A percentile compares a stretch with the other conserved stretches of the same genome.
phyloP scores from a whole-genome alignment of 2,888 invertebrate genomes.

The Napeogenes sylphis region DNA sequence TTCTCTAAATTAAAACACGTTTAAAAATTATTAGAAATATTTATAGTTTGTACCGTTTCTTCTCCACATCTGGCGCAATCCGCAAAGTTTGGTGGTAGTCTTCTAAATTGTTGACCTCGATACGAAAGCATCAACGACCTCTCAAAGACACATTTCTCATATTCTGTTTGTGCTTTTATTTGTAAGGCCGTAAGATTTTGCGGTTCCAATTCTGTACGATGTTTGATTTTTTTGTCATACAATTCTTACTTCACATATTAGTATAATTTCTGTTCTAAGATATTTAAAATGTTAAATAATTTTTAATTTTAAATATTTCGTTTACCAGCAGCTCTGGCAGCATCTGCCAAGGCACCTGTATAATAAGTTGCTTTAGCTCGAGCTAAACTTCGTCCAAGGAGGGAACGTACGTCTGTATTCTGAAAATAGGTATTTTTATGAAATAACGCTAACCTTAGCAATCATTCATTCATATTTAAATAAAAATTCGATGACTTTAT shows the following conservation, averaged over 20 bases:
- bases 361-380: conserved; percentile 76
- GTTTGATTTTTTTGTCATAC: conserved; percentile 1
- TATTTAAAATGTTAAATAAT: too few relatives aligned
- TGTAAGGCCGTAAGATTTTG: conserved; percentile 60
- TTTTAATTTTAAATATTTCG: not conserved
- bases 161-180: conserved; percentile 64
- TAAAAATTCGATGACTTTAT: too few relatives aligned
- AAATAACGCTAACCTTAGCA: not conserved
- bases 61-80: conserved; percentile 64
- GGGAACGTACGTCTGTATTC: conserved; percentile 68
- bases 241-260: too few relatives aligned
- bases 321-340: conserved; percentile 66
- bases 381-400: conserved; percentile 74
- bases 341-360: conserved; percentile 72
- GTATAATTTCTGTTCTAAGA: too few relatives aligned
- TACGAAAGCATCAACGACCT: conserved; percentile 58
- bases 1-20: too few relatives aligned
- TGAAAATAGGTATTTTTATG: conserved; percentile 28
- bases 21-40: not conserved
- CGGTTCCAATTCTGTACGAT: conserved; percentile 56
- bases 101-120: conserved; percentile 49
- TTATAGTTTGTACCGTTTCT: conserved; percentile 50
- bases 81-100: conserved; percentile 58
- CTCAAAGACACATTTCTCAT: conserved; percentile 66
- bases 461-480: not conserved